Evolutionary conservation across 2,797 vertebrate species (phyloP).

Genomic region (Sebastes reedi): DNA sequence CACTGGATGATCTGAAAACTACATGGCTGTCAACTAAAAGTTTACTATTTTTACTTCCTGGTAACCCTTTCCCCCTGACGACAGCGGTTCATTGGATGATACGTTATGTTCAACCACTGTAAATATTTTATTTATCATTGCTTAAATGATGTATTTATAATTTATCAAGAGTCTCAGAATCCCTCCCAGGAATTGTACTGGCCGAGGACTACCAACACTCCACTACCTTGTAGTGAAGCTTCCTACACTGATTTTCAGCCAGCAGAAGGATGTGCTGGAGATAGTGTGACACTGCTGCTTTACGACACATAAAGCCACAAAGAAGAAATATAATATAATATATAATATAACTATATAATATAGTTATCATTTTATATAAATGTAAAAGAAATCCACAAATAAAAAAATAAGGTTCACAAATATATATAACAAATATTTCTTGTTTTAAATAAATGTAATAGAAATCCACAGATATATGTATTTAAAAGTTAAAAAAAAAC

Average conservation of each 20-base stretch:
- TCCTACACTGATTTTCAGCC: not conserved
- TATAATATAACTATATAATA: too few relatives aligned
- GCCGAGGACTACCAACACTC: not conserved
- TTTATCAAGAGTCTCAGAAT: not conserved
- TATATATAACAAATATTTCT: rapidly evolving
- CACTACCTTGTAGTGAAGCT: not conserved
- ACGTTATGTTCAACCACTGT: not conserved
- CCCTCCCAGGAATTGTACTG: not conserved
- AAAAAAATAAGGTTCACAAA: too few relatives aligned
- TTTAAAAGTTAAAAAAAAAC: too few relatives aligned
- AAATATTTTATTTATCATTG: not conserved
- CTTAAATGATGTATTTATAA: not conserved
- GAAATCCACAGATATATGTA: too few relatives aligned
- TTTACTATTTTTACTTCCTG: not conserved
- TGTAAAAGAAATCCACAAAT: too few relatives aligned
- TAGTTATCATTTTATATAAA: too few relatives aligned
- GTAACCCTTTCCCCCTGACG: not conserved
- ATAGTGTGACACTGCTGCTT: not conserved
- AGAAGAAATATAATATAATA: too few relatives aligned
- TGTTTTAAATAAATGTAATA: too few relatives aligned
- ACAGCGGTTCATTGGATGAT: not conserved
- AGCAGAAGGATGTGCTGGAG: not conserved
- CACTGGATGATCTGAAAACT: not conserved
- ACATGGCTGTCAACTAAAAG: not conserved
- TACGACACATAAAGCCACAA: too few relatives aligned